phyloP scores from a whole-genome alignment of 2,888 invertebrate genomes.

The Hofmannophila pseudospretella region DNA sequence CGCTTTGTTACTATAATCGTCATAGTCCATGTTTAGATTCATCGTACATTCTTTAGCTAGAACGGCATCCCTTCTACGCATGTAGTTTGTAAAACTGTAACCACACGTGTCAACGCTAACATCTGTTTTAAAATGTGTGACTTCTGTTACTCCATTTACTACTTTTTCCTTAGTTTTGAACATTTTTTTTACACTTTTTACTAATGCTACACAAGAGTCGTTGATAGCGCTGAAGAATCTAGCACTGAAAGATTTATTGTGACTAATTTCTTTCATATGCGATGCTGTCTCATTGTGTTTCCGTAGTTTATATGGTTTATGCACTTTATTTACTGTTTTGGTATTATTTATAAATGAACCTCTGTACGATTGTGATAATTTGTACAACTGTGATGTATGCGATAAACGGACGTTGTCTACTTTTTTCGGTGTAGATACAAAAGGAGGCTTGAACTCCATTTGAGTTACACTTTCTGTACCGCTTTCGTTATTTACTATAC shows the following conservation, averaged over 20 bases:
- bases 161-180: conserved; percentile 31
- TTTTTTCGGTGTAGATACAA: conserved; percentile 47
- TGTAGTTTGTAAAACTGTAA: conserved; percentile 57
- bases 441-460: conserved; percentile 39
- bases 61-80: conserved; percentile 45
- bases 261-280: conserved; percentile 21
- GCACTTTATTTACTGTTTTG: not conserved
- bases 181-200: conserved; percentile 52
- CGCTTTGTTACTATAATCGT: conserved; percentile 20
- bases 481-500: not conserved
- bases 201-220: conserved; percentile 51
- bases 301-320: not conserved
- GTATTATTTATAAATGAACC: not conserved
- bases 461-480: conserved; percentile 11
- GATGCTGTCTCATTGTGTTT: no score
- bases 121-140: not conserved
- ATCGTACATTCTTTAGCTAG: conserved; percentile 16
- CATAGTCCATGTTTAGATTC: conserved; percentile 2
- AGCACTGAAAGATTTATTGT: conserved; percentile 34
- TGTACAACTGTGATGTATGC: no score
- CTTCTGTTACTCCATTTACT: not conserved
- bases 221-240: conserved; percentile 52
- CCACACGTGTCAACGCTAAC: conserved; percentile 18
- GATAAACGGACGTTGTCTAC: conserved; percentile 8
- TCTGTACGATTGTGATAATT: no score